A percentile compares a stretch with the other conserved stretches of the same genome.
phyloP scores from a whole-genome alignment of 2,113 vertebrate species.

The Galeopterus variegatus region DNA sequence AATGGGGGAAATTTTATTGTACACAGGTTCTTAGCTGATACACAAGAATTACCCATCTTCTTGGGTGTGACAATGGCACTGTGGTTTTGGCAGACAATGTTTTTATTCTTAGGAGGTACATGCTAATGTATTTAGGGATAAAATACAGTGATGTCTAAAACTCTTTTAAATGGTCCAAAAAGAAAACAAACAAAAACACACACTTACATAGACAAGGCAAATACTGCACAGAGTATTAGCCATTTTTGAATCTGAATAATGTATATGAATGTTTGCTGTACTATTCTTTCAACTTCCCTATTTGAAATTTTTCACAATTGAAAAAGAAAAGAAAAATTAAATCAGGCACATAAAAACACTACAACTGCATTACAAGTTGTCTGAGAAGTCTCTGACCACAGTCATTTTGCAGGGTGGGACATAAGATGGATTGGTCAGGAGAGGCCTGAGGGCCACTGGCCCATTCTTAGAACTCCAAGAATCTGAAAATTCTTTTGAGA shows the following conservation, averaged over 20 bases:
- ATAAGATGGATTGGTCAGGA: background rate
- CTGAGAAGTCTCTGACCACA: background rate
- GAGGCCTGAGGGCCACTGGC: background rate
- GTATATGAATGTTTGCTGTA: background rate
- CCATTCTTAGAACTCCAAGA: background rate
- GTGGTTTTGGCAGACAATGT: background rate
- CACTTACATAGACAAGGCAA: background rate
- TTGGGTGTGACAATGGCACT: background rate
- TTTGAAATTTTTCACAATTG: background rate
- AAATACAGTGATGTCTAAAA: background rate
- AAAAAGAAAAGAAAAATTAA: constrained; percentile 43
- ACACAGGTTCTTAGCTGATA: background rate
- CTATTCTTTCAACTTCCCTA: background rate
- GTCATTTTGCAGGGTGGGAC: background rate
- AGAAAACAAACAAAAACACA: background rate
- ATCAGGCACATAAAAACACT: background rate
- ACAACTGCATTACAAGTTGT: background rate
- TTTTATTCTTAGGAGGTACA: background rate
- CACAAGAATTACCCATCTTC: background rate
- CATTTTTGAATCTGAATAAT: background rate
- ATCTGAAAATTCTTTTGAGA: background rate
- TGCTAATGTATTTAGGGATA: background rate
- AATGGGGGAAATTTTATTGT: background rate
- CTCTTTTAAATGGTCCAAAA: background rate
- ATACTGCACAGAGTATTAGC: background rate